A percentile compares a stretch with the other conserved stretches of the same genome.
These are phyloP conservation scores for Metridium senile DNA, from an alignment of 92 coral and sea anemone species.

Conservation along the genomic window DNA sequence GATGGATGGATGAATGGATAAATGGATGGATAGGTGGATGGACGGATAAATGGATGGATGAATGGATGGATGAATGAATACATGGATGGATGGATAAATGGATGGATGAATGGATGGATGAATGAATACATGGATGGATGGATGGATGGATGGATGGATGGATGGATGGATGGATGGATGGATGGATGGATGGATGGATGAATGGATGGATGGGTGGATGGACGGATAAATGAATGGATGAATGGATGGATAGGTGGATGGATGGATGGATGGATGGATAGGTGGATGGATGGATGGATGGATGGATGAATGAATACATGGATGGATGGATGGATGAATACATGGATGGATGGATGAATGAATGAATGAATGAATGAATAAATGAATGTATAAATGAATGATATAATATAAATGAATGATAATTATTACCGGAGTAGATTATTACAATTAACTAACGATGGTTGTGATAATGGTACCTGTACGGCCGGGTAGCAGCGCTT, in stretches of 20 bases:
- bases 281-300: background rate
- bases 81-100: background rate
- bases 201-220: background rate
- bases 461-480: too few relatives aligned
- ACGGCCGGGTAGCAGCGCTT: background rate
- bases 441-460: too few relatives aligned
- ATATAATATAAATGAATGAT: background rate
- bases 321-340: background rate
- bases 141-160: background rate
- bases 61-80: background rate
- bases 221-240: background rate
- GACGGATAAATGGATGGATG: background rate
- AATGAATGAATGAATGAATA: background rate
- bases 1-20: too few relatives aligned
- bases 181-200: background rate
- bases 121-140: background rate
- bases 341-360: background rate
- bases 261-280: too few relatives aligned
- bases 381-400: background rate
- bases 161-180: background rate
- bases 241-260: background rate
- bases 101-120: background rate
- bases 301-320: background rate
- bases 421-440: background rate
- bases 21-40: too few relatives aligned